These are phyloP conservation scores for Eristalis arbustorum DNA, from an alignment of 2,888 invertebrate genomes.

Conservation along the genomic window DNA sequence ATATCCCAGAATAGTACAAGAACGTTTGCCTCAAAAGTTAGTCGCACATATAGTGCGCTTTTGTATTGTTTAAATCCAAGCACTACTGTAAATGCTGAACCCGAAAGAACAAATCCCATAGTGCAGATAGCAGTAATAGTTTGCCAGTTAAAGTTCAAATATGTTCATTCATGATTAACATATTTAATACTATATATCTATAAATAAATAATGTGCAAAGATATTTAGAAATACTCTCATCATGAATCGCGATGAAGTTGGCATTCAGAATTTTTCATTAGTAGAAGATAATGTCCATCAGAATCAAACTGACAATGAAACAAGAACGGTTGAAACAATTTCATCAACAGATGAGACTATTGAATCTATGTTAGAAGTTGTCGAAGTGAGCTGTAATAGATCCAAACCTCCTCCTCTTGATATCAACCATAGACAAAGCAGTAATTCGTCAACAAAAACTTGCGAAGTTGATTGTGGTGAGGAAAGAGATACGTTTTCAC, in stretches of 20 bases:
- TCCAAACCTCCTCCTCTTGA: constrained; percentile 67
- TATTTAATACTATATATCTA: not conserved
- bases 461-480: constrained; percentile 78
- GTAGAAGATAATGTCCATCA: constrained; percentile 35
- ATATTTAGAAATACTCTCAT: constrained; percentile 26
- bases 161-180: not conserved
- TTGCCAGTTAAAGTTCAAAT: not conserved
- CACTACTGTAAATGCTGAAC: not conserved
- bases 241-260: constrained; percentile 64
- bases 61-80: constrained; percentile 24
- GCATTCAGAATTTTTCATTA: constrained; percentile 46
- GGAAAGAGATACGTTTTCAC: constrained; percentile 80
- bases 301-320: constrained; percentile 43
- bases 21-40: constrained; percentile 18
- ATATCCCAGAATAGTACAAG: not conserved
- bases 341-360: constrained; percentile 51
- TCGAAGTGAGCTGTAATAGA: constrained; percentile 31
- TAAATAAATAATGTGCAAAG: constrained; percentile 31
- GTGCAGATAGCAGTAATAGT: not conserved
- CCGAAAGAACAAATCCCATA: not conserved
- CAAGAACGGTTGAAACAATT: constrained; percentile 26
- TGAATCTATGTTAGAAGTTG: constrained; percentile 56
- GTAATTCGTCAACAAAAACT: constrained; percentile 76
- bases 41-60: not conserved
- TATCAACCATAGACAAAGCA: constrained; percentile 72